Evolutionary conservation across 2,888 invertebrate species (phyloP).

Genomic region (Elegia similella): DNA sequence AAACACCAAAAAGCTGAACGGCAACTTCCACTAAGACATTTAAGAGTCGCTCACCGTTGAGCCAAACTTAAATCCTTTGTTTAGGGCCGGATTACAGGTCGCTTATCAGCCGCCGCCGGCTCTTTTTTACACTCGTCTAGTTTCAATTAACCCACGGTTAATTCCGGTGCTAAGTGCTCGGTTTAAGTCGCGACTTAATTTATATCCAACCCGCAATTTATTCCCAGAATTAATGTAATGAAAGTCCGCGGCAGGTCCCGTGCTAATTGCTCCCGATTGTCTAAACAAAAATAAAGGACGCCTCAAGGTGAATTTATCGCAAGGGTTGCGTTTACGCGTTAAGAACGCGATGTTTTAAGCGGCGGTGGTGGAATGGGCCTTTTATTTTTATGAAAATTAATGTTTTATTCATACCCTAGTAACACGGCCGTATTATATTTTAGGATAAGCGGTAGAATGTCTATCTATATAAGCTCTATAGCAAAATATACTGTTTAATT

Average conservation of each 20-base stretch:
- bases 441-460: no score
- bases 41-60: constrained; percentile 39
- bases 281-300: constrained; percentile 42
- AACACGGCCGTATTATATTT: no score
- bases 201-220: constrained; percentile 70
- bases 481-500: no score
- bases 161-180: constrained; percentile 70
- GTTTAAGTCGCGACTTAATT: constrained; percentile 71
- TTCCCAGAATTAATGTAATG: constrained; percentile 70
- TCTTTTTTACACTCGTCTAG: constrained; percentile 63
- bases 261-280: constrained; percentile 60
- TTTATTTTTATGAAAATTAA: neutral
- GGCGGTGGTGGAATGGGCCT: constrained; percentile 6
- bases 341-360: no score
- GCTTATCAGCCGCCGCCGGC: constrained; percentile 58
- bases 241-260: constrained; percentile 55
- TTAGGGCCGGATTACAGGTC: constrained; percentile 59
- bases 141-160: constrained; percentile 77
- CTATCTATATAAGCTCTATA: no score
- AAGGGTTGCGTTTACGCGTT: constrained; percentile 8
- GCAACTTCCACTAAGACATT: constrained; percentile 40
- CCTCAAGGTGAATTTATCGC: constrained; percentile 22
- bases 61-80: constrained; percentile 63
- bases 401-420: neutral
- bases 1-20: neutral